Percentiles rank a stretch among this genome's conserved stretches.
These are phyloP conservation scores for Zelostemma sp. DNA, from an alignment of 1,140 invertebrate species.

Conservation along the genomic window DNA sequence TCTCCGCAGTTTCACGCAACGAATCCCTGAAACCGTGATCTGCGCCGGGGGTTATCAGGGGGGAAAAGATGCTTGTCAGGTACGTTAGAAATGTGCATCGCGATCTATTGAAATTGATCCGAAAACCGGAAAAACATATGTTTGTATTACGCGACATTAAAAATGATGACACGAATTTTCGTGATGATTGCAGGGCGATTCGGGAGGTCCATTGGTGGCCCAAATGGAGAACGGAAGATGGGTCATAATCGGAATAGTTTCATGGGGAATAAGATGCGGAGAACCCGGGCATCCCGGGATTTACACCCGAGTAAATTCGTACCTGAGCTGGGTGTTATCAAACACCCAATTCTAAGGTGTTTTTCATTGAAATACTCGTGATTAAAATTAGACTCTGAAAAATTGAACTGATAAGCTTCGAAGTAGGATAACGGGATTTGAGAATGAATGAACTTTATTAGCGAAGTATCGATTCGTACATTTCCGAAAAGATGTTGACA, in stretches of 20 bases:
- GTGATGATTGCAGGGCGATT: slow-evolving; percentile 76
- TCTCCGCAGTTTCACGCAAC: slow-evolving; percentile 74
- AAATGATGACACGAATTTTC: no score
- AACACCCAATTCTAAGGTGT: slow-evolving; percentile 72
- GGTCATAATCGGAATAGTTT: slow-evolving; percentile 85
- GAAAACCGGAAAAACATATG: no score
- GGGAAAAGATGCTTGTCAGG: slow-evolving; percentile 85
- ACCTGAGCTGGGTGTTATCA: slow-evolving; percentile 80
- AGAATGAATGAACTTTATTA: slow-evolving; percentile 64
- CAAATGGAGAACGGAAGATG: slow-evolving; percentile 79
- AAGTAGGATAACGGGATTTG: slow-evolving; percentile 13
- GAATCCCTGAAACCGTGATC: slow-evolving; percentile 75
- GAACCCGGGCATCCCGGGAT: slow-evolving; percentile 77
- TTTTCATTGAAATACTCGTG: not conserved
- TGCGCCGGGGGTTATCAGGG: slow-evolving; percentile 81
- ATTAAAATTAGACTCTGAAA: slow-evolving; percentile 1
- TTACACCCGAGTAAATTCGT: slow-evolving; percentile 79
- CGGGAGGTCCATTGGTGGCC: slow-evolving; percentile 84
- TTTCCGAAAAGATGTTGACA: slow-evolving; percentile 53
- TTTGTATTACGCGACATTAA: no score
- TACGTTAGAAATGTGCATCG: slow-evolving; percentile 49
- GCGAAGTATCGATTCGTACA: slow-evolving; percentile 45
- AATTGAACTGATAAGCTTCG: not conserved
- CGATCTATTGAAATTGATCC: not conserved
- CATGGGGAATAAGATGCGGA: slow-evolving; percentile 82